These are phyloP conservation scores for Musca vetustissima DNA, from an alignment of 1,140 invertebrate species.

Conservation along the genomic window DNA sequence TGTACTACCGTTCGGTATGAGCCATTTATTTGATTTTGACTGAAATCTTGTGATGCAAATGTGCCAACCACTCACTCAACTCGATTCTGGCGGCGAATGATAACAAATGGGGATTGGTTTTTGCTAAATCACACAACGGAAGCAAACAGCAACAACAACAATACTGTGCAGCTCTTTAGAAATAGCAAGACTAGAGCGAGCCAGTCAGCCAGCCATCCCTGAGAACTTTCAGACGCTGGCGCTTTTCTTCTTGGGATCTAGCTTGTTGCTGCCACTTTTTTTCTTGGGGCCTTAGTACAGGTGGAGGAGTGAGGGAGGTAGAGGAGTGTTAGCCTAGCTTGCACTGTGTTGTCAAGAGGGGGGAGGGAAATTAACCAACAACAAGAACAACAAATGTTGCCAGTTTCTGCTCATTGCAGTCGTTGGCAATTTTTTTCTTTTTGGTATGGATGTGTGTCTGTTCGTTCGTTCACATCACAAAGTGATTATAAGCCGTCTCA, in stretches of 20 bases:
- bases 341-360: constrained; percentile 5
- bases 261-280: too few species aligned
- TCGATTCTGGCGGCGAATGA: constrained; percentile 50
- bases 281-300: constrained; percentile 14
- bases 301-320: neutral
- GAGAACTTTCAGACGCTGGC: too few species aligned
- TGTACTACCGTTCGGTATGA: neutral
- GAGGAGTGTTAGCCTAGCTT: neutral
- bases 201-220: too few species aligned
- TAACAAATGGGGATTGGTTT: constrained; percentile 57
- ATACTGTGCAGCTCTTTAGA: too few species aligned
- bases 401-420: too few species aligned
- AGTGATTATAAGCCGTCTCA: constrained; percentile 51
- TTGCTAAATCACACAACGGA: constrained; percentile 45
- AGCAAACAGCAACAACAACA: too few species aligned
- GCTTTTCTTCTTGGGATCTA: too few species aligned
- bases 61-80: constrained; percentile 48
- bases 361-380: constrained; percentile 8
- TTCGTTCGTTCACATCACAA: constrained; percentile 7
- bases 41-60: constrained; percentile 42
- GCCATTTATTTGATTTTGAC: too few species aligned
- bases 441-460: too few species aligned
- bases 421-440: too few species aligned
- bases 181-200: too few species aligned
- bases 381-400: constrained; percentile 21